Base-by-base conservation (phyloP, 2,888 invertebrate genomes). In the Adineta ricciae region DNA sequence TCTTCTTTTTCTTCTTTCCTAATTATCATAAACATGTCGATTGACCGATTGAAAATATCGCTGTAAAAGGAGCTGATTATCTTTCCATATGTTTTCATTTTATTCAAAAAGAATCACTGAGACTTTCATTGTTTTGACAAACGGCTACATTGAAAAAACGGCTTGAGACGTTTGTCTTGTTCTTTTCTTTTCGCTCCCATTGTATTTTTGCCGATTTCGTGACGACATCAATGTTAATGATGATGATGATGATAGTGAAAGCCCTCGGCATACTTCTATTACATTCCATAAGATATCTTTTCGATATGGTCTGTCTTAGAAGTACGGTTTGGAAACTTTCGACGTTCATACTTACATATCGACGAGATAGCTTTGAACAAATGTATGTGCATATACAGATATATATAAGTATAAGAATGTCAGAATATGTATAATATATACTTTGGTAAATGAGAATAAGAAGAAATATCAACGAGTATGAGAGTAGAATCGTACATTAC, bases 221-320 rank as follows among this genome's bases (percentile, higher is more conserved):
- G n/a, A n/a, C n/a, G n/a, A n/a, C n/a, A n/a, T n/a, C n/a, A n/a
- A n/a, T n/a, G n/a, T n/a, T n/a, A n/a, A n/a, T n/a, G n/a, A n/a
- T 50, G 4, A 11, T 50, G 14, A 50, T 19, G 64, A 64, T 16
- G 64, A 32, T n/a, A 19, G 64, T 32, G 64, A 64, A 64, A 64
- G 64, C 64, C 64, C 64, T 64, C 64, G 64, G 64, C 64, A 64
- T 64, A 64, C 64, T 64, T 64, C 64, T 64, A 64, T 64, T 64
- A 64, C 64, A 64, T 64, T 64, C 64, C 64, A 64, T 64, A 64
- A 64, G 64, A 64, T 64, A 32, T 3, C 64, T 32, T 64, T 64
- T 64, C 64, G 32, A 64, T 64, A 64, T 64, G 64, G 64, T 32
- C 64, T 64, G 64, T 64, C 64, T 64, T 64, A 64, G 64, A 64